Base-by-base conservation (phyloP, 2,797 vertebrate species). In the Vultur gryphus region DNA sequence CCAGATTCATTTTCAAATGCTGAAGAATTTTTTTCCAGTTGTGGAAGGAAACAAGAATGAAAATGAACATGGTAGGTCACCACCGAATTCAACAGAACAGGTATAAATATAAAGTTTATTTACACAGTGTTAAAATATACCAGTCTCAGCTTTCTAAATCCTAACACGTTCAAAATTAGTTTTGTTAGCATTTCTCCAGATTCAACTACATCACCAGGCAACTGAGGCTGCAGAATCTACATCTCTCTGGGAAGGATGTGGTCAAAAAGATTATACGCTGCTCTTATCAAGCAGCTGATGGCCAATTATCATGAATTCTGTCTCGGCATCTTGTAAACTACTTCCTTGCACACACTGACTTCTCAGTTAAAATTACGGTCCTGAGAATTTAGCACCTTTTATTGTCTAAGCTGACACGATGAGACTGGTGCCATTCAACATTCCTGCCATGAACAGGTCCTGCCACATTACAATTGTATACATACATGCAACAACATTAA, bases 111-210 rank as follows among this genome's bases (percentile, higher is more conserved):
- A 31, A 71, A 85, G 33, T 46, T 61, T 55, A 78, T 46, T 61
- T 64, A 41, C 1, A 65, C 11, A n/a, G 46, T 29, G 31, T 4
- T 62, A 80, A 83, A 79, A 35, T 14, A 48, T 26, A 76, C 4
- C 6, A 25, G 15, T 33, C 31, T 26, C 49, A 49, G 70, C 73
- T 20, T 77, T 70, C 69, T 73, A 70, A 95, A 66, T 4, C 16
- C 41, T n/a, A 64, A 64, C 6, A 16, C 0, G 0, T 14, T 49
- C 16, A 49, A 72, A 76, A 57, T 29, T 3, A 35, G 2, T 46
- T 66, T 29, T 19, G 13, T 8, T 17, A 19, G 24, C 24, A 25
- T 67, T 92, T 76, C n/a, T 44, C 26, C 58, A 92, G 11, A 43
- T 24, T 73, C 9, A 73, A 1, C 24, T 21, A 9, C 16, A 66